Conservation (phyloP, 2,888 invertebrate genomes). For the Helleia helle region DNA sequence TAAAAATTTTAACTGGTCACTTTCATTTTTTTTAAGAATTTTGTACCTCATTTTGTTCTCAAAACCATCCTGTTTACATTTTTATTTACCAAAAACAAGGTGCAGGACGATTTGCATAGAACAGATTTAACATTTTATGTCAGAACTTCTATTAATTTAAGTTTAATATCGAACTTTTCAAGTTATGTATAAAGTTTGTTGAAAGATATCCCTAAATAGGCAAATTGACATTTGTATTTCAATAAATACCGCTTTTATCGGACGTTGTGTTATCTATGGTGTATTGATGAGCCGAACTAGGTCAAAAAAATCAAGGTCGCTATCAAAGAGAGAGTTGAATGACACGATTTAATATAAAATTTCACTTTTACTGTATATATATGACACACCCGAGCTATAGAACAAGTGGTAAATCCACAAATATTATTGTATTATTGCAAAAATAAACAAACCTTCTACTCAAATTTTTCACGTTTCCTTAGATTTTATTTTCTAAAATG, state of each 20-base stretch:
- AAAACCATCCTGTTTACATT: too few relatives aligned
- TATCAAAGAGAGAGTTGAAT: slow-evolving; percentile 25
- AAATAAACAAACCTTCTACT: neutral
- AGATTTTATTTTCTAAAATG: neutral
- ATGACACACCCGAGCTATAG: slow-evolving; percentile 7
- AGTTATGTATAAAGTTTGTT: too few relatives aligned
- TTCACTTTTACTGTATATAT: slow-evolving; percentile 26
- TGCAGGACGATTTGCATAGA: too few relatives aligned
- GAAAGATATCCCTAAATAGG: too few relatives aligned
- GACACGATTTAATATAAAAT: slow-evolving; percentile 17
- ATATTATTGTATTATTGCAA: neutral
- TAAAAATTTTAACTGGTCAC: too few relatives aligned
- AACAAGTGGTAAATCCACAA: neutral
- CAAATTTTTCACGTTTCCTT: neutral
- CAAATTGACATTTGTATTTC: too few relatives aligned
- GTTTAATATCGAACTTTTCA: too few relatives aligned
- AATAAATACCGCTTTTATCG: neutral
- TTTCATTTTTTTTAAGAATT: too few relatives aligned
- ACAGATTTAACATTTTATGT: too few relatives aligned
- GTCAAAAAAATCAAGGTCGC: slow-evolving; percentile 28
- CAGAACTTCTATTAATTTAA: too few relatives aligned
- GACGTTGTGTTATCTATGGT: neutral
- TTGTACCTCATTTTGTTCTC: too few relatives aligned
- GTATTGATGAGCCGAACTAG: slow-evolving; percentile 17
- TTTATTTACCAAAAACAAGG: too few relatives aligned